Conservation (phyloP, 1,140 invertebrate species). For the Teleogryllus occipitalis region DNA sequence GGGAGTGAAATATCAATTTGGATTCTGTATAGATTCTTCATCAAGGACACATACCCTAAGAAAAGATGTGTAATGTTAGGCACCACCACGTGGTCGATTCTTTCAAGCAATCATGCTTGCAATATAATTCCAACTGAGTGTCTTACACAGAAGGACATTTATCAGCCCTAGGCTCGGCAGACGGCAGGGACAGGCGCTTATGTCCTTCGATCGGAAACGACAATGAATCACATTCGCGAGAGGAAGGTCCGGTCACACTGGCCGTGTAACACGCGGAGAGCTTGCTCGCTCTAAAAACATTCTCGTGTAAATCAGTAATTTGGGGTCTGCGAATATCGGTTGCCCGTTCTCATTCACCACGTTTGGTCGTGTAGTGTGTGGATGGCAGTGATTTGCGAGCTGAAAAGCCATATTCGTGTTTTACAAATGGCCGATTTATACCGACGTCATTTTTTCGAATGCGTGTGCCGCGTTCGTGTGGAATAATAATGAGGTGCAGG, state of each 20-base stretch:
- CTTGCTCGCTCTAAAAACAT: not conserved
- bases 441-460: not conserved
- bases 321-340: not conserved
- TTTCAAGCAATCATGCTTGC: too few relatives aligned
- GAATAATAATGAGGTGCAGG: not conserved
- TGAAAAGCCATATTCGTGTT: not conserved
- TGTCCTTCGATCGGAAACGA: too few relatives aligned
- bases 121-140: too few relatives aligned
- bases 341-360: not conserved
- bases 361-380: not conserved
- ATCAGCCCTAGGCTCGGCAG: too few relatives aligned
- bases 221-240: too few relatives aligned
- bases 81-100: too few relatives aligned
- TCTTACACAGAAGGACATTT: too few relatives aligned
- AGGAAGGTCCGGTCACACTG: not conserved
- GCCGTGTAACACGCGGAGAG: not conserved
- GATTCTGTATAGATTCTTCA: too few relatives aligned
- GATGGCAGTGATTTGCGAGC: not conserved
- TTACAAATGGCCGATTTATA: conserved; percentile 5
- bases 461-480: not conserved
- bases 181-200: too few relatives aligned
- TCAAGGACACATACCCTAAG: too few relatives aligned
- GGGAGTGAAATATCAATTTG: too few relatives aligned
- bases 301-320: not conserved
- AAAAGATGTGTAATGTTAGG: too few relatives aligned